Conservation (phyloP, 2,113 vertebrate genomes). For the Zosterops borbonicus region DNA sequence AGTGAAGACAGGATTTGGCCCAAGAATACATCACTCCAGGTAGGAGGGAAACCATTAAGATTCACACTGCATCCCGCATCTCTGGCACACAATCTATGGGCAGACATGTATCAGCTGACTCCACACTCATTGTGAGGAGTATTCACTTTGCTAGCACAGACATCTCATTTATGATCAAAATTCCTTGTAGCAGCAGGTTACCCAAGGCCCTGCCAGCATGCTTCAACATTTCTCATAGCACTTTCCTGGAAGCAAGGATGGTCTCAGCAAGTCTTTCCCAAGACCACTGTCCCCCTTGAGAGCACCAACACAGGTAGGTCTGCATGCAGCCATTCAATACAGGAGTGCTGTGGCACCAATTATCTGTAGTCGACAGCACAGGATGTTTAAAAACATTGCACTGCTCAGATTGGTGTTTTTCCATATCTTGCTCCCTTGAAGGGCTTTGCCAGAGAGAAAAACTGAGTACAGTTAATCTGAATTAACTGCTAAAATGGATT, state of each 20-base stretch:
- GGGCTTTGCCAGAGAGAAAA: not conserved
- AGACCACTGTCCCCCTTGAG: fast-evolving
- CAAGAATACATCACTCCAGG: not conserved
- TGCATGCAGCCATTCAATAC: not conserved
- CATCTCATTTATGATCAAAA: not conserved
- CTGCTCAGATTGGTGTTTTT: not conserved
- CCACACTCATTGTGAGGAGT: not conserved
- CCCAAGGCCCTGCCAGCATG: not conserved
- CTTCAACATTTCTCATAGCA: not conserved
- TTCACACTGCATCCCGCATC: not conserved
- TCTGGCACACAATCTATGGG: not conserved
- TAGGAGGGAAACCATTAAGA: not conserved
- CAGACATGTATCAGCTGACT: not conserved
- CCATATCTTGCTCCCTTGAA: not conserved
- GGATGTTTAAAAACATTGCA: not conserved
- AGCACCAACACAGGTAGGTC: not conserved
- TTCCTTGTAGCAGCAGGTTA: not conserved
- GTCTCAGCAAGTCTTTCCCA: not conserved
- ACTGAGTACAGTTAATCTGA: not conserved
- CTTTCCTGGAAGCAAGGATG: not conserved
- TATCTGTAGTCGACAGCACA: fast-evolving
- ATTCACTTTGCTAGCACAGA: not conserved
- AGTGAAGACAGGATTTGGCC: not conserved
- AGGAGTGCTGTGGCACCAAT: not conserved
- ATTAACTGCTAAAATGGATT: constrained; percentile 46